These are phyloP conservation scores for Argynnis bischoffii DNA, from an alignment of 2,888 invertebrate species.

Conservation along the genomic window DNA sequence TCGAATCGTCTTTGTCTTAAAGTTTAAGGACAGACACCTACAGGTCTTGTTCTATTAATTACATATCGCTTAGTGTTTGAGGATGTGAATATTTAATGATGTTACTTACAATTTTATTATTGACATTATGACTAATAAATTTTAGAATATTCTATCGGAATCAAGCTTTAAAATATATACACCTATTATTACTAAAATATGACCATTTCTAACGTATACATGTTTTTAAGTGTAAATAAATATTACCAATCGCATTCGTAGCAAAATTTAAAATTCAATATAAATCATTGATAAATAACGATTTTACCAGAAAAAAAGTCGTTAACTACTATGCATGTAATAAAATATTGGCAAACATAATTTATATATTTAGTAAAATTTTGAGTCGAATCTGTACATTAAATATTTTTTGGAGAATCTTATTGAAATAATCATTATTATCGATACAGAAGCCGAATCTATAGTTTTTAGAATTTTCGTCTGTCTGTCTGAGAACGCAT, in stretches of 20 bases:
- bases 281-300: constrained; percentile 1
- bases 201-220: not conserved
- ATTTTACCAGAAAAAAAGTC: not conserved
- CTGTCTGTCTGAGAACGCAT: no score
- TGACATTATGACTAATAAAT: not conserved
- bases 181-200: no score
- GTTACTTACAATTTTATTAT: not conserved
- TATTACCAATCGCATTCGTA: not conserved
- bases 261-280: not conserved
- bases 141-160: not conserved
- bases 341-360: constrained; percentile 13
- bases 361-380: not conserved
- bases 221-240: not conserved
- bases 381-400: no score
- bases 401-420: no score
- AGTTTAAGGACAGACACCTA: constrained; percentile 62
- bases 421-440: no score
- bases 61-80: not conserved
- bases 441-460: no score
- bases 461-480: no score
- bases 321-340: not conserved
- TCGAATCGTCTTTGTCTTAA: constrained; percentile 56
- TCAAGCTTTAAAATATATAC: no score
- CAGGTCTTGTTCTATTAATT: constrained; percentile 36
- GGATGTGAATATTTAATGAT: constrained; percentile 2